Base-by-base conservation (phyloP, 1,140 invertebrate genomes). In the Euschistus heros region DNA sequence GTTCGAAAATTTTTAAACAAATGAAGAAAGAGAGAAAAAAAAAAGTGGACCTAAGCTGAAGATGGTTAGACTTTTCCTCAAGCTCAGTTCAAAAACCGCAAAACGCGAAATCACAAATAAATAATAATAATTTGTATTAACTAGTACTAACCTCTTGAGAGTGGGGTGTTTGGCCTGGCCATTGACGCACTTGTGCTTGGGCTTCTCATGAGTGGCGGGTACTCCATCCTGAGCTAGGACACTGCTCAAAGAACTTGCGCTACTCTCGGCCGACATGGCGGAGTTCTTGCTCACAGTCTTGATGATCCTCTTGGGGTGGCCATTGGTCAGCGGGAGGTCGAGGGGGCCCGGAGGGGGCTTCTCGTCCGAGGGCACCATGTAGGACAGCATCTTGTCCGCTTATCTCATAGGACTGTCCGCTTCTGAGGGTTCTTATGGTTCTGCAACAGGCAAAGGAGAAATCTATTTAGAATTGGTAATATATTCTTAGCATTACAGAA, bases 301-400 rank as follows among this genome's bases (percentile, higher is more conserved):
- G 55, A 68, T 66, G 37, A 70, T 68, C 27, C 60, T 63, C 66
- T 67, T 68, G 24, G 65, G 62, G 44, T 68, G 63, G 27, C 62
- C 67, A 42, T 65, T 65, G 60, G 69, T 69, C 22, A 64, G 0
- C 60, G 63, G 68, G 55, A 52, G 22, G 64, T 64, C 24, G 55
- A 65, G 55, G 13, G 80, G 80, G 54, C 73, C 80, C 66, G 79
- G 78, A 15, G 80, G 81, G 20, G 81, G 81, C 72, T 83, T 83
- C 69, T 84, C 81, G 67, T 82, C 82, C 24, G 81, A 81, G 22
- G 82, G 82, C 68, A 84, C 76, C 80, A 84, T 83, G 72, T 84
- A 84, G 42, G 82, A 84, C 73, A 84, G 75, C 82, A 84, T 84
- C 33, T 62, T 72, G 18, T 2, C 42, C 15, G 42, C 52, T 46